Evolutionary conservation across 2,113 vertebrate genomes (phyloP).

Genomic region (Jaculus jaculus): DNA sequence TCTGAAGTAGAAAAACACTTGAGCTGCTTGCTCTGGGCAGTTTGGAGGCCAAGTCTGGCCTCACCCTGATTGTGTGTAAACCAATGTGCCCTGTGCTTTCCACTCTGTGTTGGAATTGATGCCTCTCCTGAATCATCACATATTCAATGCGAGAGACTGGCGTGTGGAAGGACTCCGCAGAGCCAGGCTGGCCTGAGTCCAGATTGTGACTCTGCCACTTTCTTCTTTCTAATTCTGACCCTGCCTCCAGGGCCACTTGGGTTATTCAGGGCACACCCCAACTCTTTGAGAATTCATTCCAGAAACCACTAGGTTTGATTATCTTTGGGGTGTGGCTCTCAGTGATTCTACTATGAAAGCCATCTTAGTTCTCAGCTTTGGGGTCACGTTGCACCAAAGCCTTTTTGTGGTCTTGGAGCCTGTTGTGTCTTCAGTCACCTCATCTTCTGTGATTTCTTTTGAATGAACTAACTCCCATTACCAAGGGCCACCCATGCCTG

Average conservation of each 20-base stretch:
- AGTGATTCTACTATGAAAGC: not conserved
- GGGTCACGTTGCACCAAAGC: not conserved
- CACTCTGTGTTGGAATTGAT: not conserved
- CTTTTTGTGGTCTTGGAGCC: not conserved
- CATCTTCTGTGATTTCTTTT: not conserved
- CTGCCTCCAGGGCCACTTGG: not conserved
- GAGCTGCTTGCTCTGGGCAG: not conserved
- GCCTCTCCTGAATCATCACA: not conserved
- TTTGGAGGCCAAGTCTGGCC: not conserved
- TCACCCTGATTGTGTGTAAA: not conserved
- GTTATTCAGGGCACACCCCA: not conserved
- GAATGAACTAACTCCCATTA: not conserved
- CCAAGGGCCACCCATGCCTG: not conserved
- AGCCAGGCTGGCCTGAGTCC: not conserved
- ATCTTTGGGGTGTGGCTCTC: not conserved
- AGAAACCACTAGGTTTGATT: not conserved
- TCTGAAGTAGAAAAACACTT: not conserved
- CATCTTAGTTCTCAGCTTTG: conserved; percentile 2
- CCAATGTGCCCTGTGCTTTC: not conserved
- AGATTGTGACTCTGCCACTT: not conserved
- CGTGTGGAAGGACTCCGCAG: not conserved
- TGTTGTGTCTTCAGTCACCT: not conserved
- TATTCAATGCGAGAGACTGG: not conserved
- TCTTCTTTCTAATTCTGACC: not conserved
- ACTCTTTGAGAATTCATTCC: not conserved